Evolutionary conservation across 2,888 invertebrate genomes (phyloP).

Genomic region (Leptinotarsa rubiginosa): DNA sequence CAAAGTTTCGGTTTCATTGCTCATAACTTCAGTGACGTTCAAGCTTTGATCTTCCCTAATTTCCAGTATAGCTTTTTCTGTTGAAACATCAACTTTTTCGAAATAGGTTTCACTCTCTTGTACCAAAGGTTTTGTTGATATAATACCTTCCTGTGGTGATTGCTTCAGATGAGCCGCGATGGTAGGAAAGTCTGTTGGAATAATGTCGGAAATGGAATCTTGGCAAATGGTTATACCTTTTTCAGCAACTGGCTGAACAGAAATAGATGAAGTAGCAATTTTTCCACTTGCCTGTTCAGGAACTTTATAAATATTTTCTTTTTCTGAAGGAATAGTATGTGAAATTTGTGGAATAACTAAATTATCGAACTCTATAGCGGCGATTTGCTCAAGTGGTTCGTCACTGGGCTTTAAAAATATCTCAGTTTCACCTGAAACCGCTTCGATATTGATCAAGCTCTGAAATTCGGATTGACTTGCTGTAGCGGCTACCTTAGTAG

Average conservation of each 20-base stretch:
- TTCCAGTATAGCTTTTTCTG: conserved; percentile 64
- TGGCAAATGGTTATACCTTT: conserved; percentile 61
- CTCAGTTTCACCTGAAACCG: conserved; percentile 72
- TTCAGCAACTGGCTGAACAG: conserved; percentile 66
- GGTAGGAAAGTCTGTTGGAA: conserved; percentile 58
- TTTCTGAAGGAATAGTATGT: conserved; percentile 67
- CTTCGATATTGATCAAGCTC: conserved; percentile 70
- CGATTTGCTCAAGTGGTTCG: conserved; percentile 65
- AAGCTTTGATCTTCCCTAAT: conserved; percentile 65
- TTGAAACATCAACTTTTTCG: conserved; percentile 61
- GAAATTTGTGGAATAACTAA: conserved; percentile 66
- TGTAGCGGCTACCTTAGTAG: conserved; percentile 67
- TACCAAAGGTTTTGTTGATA: conserved; percentile 62
- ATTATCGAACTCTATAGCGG: conserved; percentile 64
- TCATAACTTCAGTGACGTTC: conserved; percentile 68
- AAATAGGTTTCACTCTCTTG: conserved; percentile 65
- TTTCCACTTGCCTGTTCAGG: conserved; percentile 58
- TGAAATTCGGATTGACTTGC: conserved; percentile 69
- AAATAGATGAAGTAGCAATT: conserved; percentile 62
- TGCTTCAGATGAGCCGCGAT: conserved; percentile 67
- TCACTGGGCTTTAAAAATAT: conserved; percentile 66
- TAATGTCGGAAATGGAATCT: conserved; percentile 56
- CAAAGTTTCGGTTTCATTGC: conserved; percentile 67
- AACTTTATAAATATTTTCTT: conserved; percentile 62
- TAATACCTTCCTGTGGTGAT: conserved; percentile 65